Evolutionary conservation across 2,113 vertebrate species (phyloP).

Genomic region (Sceloporus undulatus): DNA sequence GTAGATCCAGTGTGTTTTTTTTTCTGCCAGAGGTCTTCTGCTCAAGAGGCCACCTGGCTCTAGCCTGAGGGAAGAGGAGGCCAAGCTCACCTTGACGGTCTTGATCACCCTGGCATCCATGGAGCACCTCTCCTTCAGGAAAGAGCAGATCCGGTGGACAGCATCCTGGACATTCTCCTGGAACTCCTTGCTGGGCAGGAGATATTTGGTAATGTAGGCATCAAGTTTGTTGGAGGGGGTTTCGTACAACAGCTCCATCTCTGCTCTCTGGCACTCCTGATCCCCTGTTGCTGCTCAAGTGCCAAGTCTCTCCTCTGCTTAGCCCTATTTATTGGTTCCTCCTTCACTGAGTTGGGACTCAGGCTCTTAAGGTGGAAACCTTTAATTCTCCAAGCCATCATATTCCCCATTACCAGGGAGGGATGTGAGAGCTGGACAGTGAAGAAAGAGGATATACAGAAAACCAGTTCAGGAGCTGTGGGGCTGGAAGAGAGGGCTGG

Average conservation of each 20-base stretch:
- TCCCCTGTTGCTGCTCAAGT: too few species aligned
- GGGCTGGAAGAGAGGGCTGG: too few species aligned
- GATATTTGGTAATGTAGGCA: constrained; percentile 41
- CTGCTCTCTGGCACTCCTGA: neutral
- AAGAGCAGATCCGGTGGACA: constrained; percentile 12
- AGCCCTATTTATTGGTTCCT: neutral
- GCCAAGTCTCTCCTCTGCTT: accelerated
- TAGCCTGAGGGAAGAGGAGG: too few species aligned
- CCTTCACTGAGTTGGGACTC: too few species aligned
- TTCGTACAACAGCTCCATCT: constrained; percentile 34
- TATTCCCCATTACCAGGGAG: too few species aligned
- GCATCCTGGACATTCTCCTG: constrained; percentile 32
- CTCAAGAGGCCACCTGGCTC: neutral
- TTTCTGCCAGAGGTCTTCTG: neutral
- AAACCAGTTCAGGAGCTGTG: too few species aligned
- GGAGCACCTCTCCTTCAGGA: constrained; percentile 34
- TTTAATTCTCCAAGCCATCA: too few species aligned
- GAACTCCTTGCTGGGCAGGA: constrained; percentile 53
- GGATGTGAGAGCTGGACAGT: too few species aligned
- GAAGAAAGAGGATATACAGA: too few species aligned
- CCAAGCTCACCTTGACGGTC: constrained; percentile 62
- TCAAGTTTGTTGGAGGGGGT: constrained; percentile 42
- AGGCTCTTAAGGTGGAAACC: constrained; percentile 3
- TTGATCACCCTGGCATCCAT: constrained; percentile 33
- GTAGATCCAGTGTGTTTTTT: too few species aligned